Conservation (phyloP, 2,113 vertebrate genomes). For the Vombatus ursinus region DNA sequence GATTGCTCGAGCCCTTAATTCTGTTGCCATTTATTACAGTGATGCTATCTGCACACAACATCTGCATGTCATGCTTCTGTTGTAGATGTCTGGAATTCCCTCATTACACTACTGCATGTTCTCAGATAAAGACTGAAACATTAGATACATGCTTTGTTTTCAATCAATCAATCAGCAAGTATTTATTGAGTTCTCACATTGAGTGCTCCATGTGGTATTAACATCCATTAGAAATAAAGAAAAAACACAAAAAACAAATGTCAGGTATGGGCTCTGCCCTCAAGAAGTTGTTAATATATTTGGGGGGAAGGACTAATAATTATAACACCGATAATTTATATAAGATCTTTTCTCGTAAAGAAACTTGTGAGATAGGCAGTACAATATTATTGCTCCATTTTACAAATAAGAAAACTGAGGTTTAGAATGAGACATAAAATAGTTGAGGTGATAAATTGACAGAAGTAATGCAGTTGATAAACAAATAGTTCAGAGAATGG, state of each 20-base stretch:
- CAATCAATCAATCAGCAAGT: neutral
- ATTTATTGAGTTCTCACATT: neutral
- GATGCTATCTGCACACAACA: neutral
- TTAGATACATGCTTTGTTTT: neutral
- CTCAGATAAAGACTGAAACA: neutral
- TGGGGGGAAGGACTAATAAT: neutral
- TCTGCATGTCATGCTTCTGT: neutral
- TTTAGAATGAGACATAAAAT: neutral
- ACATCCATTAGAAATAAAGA: neutral
- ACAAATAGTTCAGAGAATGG: neutral
- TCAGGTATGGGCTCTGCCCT: neutral
- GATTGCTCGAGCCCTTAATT: neutral
- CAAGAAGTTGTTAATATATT: neutral
- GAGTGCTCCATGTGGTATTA: neutral
- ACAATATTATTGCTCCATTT: neutral
- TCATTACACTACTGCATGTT: neutral
- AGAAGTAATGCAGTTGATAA: neutral
- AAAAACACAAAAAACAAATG: neutral
- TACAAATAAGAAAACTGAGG: neutral
- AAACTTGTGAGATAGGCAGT: neutral
- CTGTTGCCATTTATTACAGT: slow-evolving; percentile 16
- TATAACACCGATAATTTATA: neutral
- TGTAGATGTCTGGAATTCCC: neutral
- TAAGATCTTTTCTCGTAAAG: neutral
- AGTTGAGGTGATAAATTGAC: neutral